A percentile compares a stretch with the other conserved stretches of the same genome.
phyloP scores from a whole-genome alignment of 1,140 invertebrate species.

The Melanaphis sacchari region DNA sequence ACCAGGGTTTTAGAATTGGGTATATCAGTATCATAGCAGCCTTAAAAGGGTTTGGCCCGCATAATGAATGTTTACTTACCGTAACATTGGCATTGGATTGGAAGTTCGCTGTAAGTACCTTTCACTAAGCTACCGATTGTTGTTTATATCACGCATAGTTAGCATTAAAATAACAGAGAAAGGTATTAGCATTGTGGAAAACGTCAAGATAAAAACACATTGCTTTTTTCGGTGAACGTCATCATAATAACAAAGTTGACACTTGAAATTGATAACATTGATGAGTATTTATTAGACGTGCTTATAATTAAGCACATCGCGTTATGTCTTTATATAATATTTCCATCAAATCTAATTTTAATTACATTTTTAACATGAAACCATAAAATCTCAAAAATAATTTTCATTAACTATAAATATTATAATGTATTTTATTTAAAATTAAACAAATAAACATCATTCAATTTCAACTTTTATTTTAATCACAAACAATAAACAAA shows the following conservation, averaged over 20 bases:
- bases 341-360: background rate
- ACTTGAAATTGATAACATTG: slow-evolving; percentile 20
- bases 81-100: slow-evolving; percentile 13
- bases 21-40: slow-evolving; percentile 44
- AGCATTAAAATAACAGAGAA: slow-evolving; percentile 32
- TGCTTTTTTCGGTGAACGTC: background rate
- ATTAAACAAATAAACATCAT: background rate
- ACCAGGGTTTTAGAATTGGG: background rate
- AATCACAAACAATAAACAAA: background rate
- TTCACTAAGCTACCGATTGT: slow-evolving; percentile 47
- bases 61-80: slow-evolving; percentile 57
- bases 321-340: background rate
- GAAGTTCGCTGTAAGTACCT: background rate
- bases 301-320: slow-evolving; percentile 39
- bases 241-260: background rate
- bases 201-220: slow-evolving; percentile 42
- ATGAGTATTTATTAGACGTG: background rate
- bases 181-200: background rate
- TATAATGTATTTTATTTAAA: background rate
- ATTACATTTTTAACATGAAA: background rate
- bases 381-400: background rate
- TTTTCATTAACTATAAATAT: background rate
- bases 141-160: slow-evolving; percentile 44
- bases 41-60: slow-evolving; percentile 14
- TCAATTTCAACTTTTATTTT: background rate